Conservation (phyloP, 37 sponge, comb jelly and placozoan genomes). For the Theonella swinhoei region DNA sequence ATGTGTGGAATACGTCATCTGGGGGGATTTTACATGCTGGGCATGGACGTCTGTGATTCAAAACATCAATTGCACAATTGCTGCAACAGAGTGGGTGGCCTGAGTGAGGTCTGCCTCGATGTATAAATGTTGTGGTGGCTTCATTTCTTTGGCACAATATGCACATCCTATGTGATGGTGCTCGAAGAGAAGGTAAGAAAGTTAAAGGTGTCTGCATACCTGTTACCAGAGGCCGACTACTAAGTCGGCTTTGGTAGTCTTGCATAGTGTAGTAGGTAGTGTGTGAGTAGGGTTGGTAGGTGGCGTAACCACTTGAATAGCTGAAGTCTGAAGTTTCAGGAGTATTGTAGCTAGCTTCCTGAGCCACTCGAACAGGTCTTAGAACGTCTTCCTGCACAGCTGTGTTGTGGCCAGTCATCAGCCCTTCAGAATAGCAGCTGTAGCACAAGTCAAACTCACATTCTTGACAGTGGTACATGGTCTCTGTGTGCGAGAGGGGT, state of each 20-base stretch:
- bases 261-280: neutral
- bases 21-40: constrained; percentile 8
- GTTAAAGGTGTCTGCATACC: neutral
- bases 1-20: neutral
- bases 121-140: constrained; percentile 7
- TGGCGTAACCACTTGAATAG: neutral
- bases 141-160: neutral
- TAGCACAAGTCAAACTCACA: constrained; percentile 69
- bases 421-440: constrained; percentile 24
- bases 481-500: constrained; percentile 20
- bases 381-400: too few species aligned
- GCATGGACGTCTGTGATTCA: neutral
- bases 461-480: constrained; percentile 64
- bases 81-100: constrained; percentile 14
- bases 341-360: neutral
- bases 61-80: constrained; percentile 16
- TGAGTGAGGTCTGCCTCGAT: constrained; percentile 3
- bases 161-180: neutral
- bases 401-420: neutral
- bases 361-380: constrained; percentile 4
- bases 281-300: neutral
- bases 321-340: neutral
- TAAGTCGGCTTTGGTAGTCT: neutral
- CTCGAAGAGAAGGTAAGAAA: neutral
- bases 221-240: neutral